phyloP scores from a whole-genome alignment of 2,797 vertebrate species.

The Dicrostonyx torquatus region DNA sequence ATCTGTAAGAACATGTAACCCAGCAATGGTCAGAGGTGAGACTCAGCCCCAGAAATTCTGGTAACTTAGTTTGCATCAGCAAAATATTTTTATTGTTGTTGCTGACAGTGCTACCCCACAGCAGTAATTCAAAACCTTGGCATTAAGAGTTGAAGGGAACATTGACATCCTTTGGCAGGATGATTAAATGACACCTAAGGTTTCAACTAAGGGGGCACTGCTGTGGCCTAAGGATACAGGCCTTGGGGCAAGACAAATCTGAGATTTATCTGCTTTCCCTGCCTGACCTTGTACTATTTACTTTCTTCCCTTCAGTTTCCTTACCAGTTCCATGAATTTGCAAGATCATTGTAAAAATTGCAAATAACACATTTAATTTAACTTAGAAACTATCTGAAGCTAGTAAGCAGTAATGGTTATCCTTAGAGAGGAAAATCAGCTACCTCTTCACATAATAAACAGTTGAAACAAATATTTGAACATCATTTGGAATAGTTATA shows the following conservation, averaged over 20 bases:
- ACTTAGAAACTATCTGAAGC: background rate
- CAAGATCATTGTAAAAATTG: background rate
- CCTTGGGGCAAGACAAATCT: background rate
- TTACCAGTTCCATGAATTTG: background rate
- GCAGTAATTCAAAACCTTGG: background rate
- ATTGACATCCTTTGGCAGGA: background rate
- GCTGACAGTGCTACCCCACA: background rate
- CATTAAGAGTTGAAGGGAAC: background rate
- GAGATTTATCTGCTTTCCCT: background rate
- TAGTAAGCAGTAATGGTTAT: background rate
- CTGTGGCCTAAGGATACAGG: background rate
- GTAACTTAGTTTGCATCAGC: background rate
- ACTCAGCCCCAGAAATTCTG: background rate
- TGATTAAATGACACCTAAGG: background rate
- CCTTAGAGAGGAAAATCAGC: background rate
- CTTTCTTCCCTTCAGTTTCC: background rate
- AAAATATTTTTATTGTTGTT: background rate
- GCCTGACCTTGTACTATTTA: background rate
- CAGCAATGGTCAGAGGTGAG: background rate
- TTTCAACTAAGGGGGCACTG: background rate
- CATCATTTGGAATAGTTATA: constrained; percentile 17
- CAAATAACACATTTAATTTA: background rate
- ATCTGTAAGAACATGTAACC: background rate
- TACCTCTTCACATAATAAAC: background rate
- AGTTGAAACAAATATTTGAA: constrained; percentile 33